Evolutionary conservation across 2,797 vertebrate genomes (phyloP).

Genomic region (Peromyscus melanophrys): DNA sequence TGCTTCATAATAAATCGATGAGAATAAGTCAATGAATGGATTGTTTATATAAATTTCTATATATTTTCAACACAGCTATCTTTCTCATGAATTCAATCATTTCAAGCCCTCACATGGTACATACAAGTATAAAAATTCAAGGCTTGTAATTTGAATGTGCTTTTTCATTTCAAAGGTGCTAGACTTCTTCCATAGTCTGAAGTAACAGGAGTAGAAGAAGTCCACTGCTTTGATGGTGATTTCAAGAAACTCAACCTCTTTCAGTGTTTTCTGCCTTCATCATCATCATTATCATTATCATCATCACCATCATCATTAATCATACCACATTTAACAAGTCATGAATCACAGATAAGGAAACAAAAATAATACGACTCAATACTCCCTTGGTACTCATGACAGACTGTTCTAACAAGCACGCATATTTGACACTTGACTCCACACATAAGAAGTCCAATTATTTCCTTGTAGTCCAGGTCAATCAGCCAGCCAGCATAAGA

Average conservation of each 20-base stretch:
- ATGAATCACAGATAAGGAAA: background rate
- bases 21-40: background rate
- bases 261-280: background rate
- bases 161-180: background rate
- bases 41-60: constrained; percentile 35
- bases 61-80: background rate
- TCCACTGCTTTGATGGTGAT: background rate
- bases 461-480: background rate
- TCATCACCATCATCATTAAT: background rate
- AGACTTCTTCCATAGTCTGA: background rate
- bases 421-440: no score
- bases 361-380: background rate
- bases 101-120: background rate
- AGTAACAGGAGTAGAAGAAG: background rate
- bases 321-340: background rate
- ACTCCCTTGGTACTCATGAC: background rate
- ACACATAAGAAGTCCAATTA: background rate
- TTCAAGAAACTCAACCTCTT: background rate
- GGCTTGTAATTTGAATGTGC: background rate
- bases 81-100: background rate
- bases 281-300: background rate
- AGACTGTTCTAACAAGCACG: background rate
- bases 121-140: background rate
- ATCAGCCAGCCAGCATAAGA: background rate
- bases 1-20: constrained; percentile 11